phyloP scores from a whole-genome alignment of 2,888 invertebrate species.

The Ecliptopera silaceata region DNA sequence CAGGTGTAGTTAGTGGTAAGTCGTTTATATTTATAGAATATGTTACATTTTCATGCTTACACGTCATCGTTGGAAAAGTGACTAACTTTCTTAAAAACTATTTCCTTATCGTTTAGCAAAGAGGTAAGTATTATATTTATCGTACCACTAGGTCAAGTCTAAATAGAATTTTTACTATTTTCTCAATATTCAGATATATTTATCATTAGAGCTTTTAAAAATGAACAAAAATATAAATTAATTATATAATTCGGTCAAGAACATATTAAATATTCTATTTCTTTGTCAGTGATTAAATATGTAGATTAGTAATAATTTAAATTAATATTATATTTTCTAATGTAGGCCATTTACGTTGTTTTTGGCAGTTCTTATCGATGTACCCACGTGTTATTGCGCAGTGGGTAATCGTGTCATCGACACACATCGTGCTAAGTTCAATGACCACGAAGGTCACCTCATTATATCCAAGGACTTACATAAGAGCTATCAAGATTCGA shows the following conservation, averaged over 20 bases:
- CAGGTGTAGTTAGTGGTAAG: no score
- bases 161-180: no score
- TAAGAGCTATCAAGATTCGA: conserved; percentile 61
- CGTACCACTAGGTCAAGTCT: no score
- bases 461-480: conserved; percentile 66
- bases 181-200: no score
- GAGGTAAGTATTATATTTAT: no score
- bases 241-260: background rate
- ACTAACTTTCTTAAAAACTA: no score
- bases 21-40: no score
- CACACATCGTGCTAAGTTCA: conserved; percentile 44
- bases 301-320: background rate
- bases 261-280: background rate
- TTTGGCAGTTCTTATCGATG: background rate
- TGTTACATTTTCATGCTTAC: no score
- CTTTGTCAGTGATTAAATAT: background rate
- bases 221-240: no score
- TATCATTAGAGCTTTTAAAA: no score
- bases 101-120: no score
- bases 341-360: background rate
- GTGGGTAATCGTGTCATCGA: conserved; percentile 42
- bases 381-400: conserved; percentile 14
- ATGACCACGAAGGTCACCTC: conserved; percentile 68
- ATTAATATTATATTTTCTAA: background rate
- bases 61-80: no score